These are phyloP conservation scores for Dryoscopus gambensis DNA, from an alignment of 2,113 vertebrate species.

Conservation along the genomic window DNA sequence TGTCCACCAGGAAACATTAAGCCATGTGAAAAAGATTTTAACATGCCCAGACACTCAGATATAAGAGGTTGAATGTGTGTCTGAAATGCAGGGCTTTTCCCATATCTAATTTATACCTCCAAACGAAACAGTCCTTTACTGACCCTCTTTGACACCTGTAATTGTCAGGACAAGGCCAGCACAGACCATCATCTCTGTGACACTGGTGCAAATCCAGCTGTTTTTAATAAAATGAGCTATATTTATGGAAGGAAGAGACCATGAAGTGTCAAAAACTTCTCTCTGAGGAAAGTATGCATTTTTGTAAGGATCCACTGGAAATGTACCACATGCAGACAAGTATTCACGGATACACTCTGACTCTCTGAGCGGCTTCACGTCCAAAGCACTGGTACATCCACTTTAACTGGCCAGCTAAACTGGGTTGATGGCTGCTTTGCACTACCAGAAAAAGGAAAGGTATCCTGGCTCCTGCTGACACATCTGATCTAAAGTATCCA, in stretches of 20 bases:
- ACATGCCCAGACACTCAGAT: background rate
- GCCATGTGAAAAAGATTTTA: conserved; percentile 35
- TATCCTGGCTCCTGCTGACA: background rate
- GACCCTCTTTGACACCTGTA: background rate
- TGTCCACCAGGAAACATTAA: conserved; percentile 16
- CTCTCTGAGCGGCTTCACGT: background rate
- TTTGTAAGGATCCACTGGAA: background rate
- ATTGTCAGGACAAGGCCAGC: background rate
- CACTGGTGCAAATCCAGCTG: background rate
- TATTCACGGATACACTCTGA: background rate
- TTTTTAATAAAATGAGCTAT: background rate
- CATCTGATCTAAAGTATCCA: background rate
- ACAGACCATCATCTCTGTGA: background rate
- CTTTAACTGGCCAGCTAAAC: background rate
- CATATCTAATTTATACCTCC: background rate
- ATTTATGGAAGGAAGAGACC: background rate
- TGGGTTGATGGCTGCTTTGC: background rate
- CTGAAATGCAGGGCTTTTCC: background rate
- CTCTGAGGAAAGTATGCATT: background rate
- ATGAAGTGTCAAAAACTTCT: background rate
- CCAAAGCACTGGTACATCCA: background rate
- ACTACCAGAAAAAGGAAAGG: background rate
- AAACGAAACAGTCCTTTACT: background rate
- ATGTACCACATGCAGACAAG: background rate
- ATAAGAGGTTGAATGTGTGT: background rate